Base-by-base conservation (phyloP, 2,797 vertebrate species). In the Falco columbarius region DNA sequence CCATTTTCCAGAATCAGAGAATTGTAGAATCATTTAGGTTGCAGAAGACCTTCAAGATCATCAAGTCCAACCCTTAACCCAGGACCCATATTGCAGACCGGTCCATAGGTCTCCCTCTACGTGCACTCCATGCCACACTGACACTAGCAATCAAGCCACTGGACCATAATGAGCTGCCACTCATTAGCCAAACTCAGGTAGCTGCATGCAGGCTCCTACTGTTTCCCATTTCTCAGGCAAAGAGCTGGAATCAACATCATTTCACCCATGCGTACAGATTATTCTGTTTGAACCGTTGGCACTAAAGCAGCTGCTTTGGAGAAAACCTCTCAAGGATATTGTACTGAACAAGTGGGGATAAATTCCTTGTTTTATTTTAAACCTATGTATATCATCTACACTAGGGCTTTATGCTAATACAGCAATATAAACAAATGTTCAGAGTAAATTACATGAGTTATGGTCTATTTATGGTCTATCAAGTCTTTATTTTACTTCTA, bases 401-500 rank as follows among this genome's bases (percentile, higher is more conserved):
- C 2, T 8, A 26, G 34, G 30, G 12, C 8, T 87, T 76, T 75
- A 54, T 55, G 40, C 30, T 52, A 80, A 55, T n/a, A 42, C 1
- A 81, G 36, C 29, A 42, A 65, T 12, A n/a, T 11, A 42, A 40
- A 79, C 56, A 68, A 32, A 75, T 24, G 22, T 12, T 54, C 5
- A 4, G 21, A 63, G 27, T 46, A 13, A 4, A 80, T 84, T 13
- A 75, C 17, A 7, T 49, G 76, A 80, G 36, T 42, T 70, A 22
- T 11, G 7, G 29, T 40, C 42, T 46, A 63, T 55, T 42, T 70
- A 22, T 11, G 7, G 29, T 40, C 42, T 46, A 63, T 52, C 10
- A 42, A 56, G 77, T 29, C 59, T 86, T 86, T 73, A 47, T 87
- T 91, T 91, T 81, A 44, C 27, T 77, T 93, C 70, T 81, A 44